Percentiles rank a stretch among this genome's conserved stretches.
Evolutionary conservation across 2,888 invertebrate species (phyloP).

Genomic region (Exocentrus adspersus): DNA sequence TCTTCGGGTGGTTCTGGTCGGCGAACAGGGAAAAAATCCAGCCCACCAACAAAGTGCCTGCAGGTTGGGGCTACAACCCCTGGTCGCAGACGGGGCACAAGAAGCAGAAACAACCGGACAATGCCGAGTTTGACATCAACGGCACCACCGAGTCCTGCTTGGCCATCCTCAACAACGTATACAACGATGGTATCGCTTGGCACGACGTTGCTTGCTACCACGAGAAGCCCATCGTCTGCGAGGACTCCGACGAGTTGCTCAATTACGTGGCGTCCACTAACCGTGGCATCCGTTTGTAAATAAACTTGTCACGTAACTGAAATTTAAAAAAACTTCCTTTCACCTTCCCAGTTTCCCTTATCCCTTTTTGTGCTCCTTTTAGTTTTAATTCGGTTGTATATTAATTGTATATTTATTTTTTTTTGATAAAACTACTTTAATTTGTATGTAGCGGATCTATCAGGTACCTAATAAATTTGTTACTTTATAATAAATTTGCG

Average conservation of each 20-base stretch:
- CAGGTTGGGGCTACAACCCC: conserved; percentile 84
- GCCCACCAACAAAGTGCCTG: conserved; percentile 79
- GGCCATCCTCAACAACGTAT: conserved; percentile 89
- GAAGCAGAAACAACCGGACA: conserved; percentile 88
- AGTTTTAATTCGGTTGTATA: conserved; percentile 35
- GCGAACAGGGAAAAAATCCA: conserved; percentile 87
- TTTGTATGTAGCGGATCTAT: conserved; percentile 39
- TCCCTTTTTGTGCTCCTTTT: conserved; percentile 10
- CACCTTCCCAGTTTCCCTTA: no score
- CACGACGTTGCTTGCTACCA: conserved; percentile 94
- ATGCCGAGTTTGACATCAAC: conserved; percentile 91
- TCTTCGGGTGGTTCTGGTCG: conserved; percentile 95
- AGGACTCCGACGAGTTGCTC: conserved; percentile 88
- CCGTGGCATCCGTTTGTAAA: conserved; percentile 83
- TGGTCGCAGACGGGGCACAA: conserved; percentile 93
- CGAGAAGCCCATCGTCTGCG: conserved; percentile 91
- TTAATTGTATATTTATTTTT: conserved; percentile 48
- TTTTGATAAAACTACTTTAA: conserved; percentile 35
- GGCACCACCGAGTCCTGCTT: conserved; percentile 88
- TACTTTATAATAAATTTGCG: no score
- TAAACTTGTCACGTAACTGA: conserved; percentile 7
- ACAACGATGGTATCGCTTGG: conserved; percentile 94
- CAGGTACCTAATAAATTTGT: conserved; percentile 48
- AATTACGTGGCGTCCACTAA: conserved; percentile 87
- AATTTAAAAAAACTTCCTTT: conserved; percentile 24